A percentile compares a stretch with the other conserved stretches of the same genome.
Evolutionary conservation across 1,140 invertebrate species (phyloP).

Genomic region (Elymnias hypermnestra): DNA sequence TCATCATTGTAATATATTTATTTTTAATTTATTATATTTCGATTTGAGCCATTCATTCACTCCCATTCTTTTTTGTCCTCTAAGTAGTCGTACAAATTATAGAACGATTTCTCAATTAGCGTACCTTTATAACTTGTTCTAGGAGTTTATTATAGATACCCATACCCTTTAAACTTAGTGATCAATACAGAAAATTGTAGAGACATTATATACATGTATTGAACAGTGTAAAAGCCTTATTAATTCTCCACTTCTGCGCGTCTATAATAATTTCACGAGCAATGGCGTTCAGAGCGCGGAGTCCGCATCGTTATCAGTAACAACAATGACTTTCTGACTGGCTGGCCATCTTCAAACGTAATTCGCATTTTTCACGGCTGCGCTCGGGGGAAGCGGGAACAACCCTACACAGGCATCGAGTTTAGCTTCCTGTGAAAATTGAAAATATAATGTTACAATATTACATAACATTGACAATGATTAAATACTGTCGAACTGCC

Average conservation of each 20-base stretch:
- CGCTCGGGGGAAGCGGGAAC: conserved; percentile 2
- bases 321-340: conserved; percentile 64
- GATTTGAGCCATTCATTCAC: too few relatives aligned
- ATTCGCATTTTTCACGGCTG: conserved; percentile 60
- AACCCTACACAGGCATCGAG: background rate
- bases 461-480: too few relatives aligned
- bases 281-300: conserved; percentile 28
- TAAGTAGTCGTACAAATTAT: too few relatives aligned
- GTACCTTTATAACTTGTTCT: too few relatives aligned
- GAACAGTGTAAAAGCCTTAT: conserved; percentile 21
- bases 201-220: background rate
- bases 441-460: background rate
- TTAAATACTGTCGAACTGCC: too few relatives aligned
- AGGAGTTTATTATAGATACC: background rate
- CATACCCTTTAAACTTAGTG: background rate
- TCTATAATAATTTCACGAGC: conserved; percentile 57
- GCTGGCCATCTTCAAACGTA: conserved; percentile 64
- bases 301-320: conserved; percentile 41
- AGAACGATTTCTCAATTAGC: too few relatives aligned
- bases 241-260: conserved; percentile 41
- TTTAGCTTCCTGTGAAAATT: too few relatives aligned
- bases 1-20: too few relatives aligned
- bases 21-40: too few relatives aligned
- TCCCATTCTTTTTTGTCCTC: too few relatives aligned
- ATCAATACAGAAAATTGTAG: background rate